Evolutionary conservation across 2,888 invertebrate genomes (phyloP).

Genomic region (Phortica magna): DNA sequence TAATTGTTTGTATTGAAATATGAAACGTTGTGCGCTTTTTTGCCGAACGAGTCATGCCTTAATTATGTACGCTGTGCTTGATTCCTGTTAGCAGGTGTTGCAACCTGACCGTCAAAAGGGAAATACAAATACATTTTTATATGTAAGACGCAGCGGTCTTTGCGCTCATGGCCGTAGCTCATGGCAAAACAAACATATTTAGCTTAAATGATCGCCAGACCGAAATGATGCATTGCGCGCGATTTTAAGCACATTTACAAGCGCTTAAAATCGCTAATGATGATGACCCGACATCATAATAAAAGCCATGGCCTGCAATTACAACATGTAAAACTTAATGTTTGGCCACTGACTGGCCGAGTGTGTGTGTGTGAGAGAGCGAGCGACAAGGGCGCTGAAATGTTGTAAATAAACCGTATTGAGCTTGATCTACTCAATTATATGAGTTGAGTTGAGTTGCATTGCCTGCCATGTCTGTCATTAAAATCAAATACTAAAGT

Average conservation of each 20-base stretch:
- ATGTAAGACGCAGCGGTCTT: conserved; percentile 48
- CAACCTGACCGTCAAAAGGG: conserved; percentile 8
- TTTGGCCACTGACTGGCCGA: too few relatives aligned
- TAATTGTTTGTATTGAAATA: conserved; percentile 59
- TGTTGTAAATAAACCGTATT: neutral
- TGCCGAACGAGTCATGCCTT: neutral
- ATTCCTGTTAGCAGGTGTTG: conserved; percentile 18
- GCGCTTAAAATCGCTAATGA: conserved; percentile 32
- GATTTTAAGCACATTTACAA: conserved; percentile 12
- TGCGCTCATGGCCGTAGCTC: neutral
- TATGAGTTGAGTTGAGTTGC: too few relatives aligned
- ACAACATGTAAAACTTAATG: conserved; percentile 55
- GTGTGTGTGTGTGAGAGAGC: neutral
- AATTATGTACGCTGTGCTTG: neutral
- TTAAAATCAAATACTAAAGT: conserved; percentile 66
- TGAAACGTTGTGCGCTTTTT: conserved; percentile 16
- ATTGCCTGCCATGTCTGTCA: too few relatives aligned
- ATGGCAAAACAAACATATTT: conserved; percentile 31
- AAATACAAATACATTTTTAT: neutral
- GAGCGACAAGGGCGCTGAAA: neutral
- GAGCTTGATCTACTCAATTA: conserved; percentile 5
- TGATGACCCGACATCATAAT: conserved; percentile 22
- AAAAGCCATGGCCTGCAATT: conserved; percentile 19
- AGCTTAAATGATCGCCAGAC: conserved; percentile 16
- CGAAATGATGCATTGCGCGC: conserved; percentile 14